Percentiles rank a stretch among this genome's conserved stretches.
Conservation (phyloP, 2,113 vertebrate species). For the Sceloporus tristichus region DNA sequence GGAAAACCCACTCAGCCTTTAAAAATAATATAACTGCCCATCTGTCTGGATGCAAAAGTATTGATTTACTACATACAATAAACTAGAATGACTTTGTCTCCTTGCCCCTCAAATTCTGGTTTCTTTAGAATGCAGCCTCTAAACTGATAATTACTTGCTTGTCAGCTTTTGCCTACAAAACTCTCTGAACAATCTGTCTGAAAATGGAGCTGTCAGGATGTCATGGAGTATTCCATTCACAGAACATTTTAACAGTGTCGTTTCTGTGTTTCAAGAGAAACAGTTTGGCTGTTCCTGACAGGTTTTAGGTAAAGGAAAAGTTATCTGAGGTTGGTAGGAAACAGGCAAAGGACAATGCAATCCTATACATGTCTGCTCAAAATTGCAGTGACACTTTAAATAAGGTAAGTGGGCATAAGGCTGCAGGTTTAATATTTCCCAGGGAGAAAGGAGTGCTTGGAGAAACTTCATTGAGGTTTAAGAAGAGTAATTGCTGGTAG, state of each 20-base stretch:
- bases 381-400: not conserved
- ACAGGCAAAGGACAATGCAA: not conserved
- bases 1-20: not conserved
- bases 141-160: not conserved
- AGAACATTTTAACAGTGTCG: not conserved
- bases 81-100: not conserved
- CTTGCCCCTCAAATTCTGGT: not conserved
- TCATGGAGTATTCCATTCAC: not conserved
- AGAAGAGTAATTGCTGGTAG: no score
- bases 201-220: not conserved
- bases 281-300: not conserved
- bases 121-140: not conserved
- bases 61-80: conserved; percentile 1
- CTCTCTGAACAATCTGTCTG: not conserved
- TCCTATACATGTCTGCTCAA: not conserved
- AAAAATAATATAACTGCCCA: not conserved
- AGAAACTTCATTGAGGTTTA: no score
- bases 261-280: not conserved
- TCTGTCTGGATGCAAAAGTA: not conserved
- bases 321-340: not conserved
- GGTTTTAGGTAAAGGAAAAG: not conserved
- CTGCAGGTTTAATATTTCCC: not conserved
- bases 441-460: no score
- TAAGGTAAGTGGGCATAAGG: not conserved
- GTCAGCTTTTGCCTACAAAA: not conserved